Base-by-base conservation (phyloP, 1,140 invertebrate species). In the Stegodyphus dumicola region DNA sequence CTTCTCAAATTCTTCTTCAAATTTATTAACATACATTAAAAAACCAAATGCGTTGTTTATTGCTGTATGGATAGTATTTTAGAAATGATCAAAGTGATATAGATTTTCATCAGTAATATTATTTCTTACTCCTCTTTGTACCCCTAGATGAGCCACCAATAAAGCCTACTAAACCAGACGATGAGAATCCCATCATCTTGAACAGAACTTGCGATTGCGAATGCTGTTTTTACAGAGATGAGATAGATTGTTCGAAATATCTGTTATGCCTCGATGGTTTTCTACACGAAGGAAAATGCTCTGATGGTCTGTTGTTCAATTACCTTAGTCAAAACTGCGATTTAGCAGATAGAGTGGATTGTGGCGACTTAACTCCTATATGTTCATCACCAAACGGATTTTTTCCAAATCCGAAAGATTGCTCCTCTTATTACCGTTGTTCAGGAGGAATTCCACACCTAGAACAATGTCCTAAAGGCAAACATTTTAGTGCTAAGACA, bases 401-500 rank as follows among this genome's bases (percentile, higher is more conserved):
- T 13, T 86, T 86, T 60, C 56, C 33, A 51, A 80, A 80, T 52
- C n/a, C 51, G 11, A 6, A 75, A 15, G 51, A 86, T 48, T 89
- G 89, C 65, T 64, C 73, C 5, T 85, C 53, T 4, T 89, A 88
- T 60, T 88, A 80, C 13, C 87, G 89, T 13, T 89, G 89, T 64
- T 87, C 88, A 6, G 85, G 88, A 49, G 87, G 86, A 6, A 49
- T 86, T 15, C 85, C 89, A 0, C 85, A 88, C n/a, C 48, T 89
- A 13, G 87, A 88, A 54, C 77, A 80, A 15, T 89, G 89, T 49
- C 88, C 89, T 5, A 81, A 56, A 1, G 80, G 67, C 15, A 86
- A 88, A 6, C 88, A 89, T 56, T 89, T 88, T 64, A 89, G 84
- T 70, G 52, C 52, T 48, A 48, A 81, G 5, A 80, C 9, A 69